Percentiles rank a stretch among this genome's conserved stretches.
Conservation (phyloP, 2,113 vertebrate genomes). For the Zeus faber region DNA sequence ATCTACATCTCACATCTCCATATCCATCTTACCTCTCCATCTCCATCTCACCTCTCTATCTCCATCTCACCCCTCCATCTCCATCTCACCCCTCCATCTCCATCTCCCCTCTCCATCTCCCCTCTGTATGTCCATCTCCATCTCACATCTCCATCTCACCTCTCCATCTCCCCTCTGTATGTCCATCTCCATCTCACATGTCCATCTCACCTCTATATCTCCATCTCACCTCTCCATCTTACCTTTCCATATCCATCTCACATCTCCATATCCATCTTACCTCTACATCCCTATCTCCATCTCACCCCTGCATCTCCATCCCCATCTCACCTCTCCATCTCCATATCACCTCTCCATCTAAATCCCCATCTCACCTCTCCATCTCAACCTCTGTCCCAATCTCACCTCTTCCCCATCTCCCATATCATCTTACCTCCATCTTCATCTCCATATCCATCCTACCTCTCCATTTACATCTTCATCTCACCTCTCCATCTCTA, state of each 20-base stretch:
- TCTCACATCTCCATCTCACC: background rate
- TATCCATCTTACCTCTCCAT: constrained; percentile 41
- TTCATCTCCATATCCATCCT: too few relatives aligned
- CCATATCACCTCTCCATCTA: too few relatives aligned
- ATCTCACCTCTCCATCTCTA: constrained; percentile 4
- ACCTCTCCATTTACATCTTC: constrained; percentile 26
- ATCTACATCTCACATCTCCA: constrained; percentile 17
- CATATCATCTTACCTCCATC: too few relatives aligned
- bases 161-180: background rate
- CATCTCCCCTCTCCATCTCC: background rate
- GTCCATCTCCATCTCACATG: background rate
- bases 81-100: background rate
- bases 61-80: background rate
- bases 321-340: too few relatives aligned
- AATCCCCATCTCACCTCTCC: too few relatives aligned
- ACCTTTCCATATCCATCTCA: too few relatives aligned
- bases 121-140: background rate
- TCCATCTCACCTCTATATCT: background rate
- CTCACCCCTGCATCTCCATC: too few relatives aligned
- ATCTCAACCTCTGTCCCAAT: too few relatives aligned
- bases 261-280: too few relatives aligned
- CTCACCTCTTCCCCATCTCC: too few relatives aligned
- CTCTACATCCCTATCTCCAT: too few relatives aligned
- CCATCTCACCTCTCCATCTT: too few relatives aligned
- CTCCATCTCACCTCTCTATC: background rate